Evolutionary conservation across 2,888 invertebrate genomes (phyloP), one percentile per base, ranked within the genome.

Genomic region (Cordilura impudica): DNA sequence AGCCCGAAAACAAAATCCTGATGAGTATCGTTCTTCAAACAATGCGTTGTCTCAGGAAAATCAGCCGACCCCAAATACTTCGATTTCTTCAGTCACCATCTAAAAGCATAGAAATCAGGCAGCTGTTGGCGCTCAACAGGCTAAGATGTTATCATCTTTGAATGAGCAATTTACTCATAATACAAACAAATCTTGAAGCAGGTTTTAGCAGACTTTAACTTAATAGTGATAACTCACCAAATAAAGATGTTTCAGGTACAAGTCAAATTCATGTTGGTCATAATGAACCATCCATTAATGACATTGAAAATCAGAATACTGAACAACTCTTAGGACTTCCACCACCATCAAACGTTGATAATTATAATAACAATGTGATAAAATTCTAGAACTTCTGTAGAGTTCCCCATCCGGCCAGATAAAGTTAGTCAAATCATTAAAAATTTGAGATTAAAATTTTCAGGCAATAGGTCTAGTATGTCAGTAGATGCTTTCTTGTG

Each of bases 401-500:
- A 72, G 31, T 18, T 63, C 1, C 16, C 23, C 5, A 10, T 14
- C 0, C 31, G 56, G 1, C 63, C 72, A 0, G 72, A 63, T 16
- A 69, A 58, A 23, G 51, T 69, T 2, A 45, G 54, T 7, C 70
- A 76, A 29, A 72, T 63, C 8, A 63, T 78, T 0, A 45, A 18
- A 3, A 67, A 78, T 10, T 78, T 72, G 78, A 66, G 26, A 8
- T n/a, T 77, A 4, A 69, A 69, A 5, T 69, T 26, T 23, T 12
- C n/a, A 7, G 71, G 77, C 0, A 61, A 14, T 8, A 23, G 43
- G 0, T 16, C 47, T 1, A 23, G 26, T 12, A 16, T 78, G 2
- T 53, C 71, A 0, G 67, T 79, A 7, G 71, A 79, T 51, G 60
- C 56, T 6, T 79, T 79, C 19, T 60, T 79, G 18, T 75, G 72